These are phyloP conservation scores for Petrocephalus schoutedeni DNA, from an alignment of 2,797 vertebrate genomes.

Conservation along the genomic window DNA sequence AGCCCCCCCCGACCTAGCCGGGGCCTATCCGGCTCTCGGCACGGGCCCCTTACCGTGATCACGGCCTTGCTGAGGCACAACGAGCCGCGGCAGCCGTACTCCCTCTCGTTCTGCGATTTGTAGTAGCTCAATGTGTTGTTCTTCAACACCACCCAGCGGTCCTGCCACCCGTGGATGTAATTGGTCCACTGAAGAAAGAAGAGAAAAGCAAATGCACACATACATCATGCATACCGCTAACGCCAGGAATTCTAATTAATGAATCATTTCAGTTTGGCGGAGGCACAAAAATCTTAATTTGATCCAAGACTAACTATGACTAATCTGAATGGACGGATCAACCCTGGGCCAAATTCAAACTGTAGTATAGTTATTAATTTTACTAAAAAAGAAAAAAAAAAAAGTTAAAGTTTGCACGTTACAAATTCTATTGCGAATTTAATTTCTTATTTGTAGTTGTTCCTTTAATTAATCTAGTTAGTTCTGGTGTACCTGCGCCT, in stretches of 20 bases:
- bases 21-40: not conserved
- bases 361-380: not conserved
- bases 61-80: constrained; percentile 94
- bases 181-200: constrained; percentile 84
- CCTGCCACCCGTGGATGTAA: constrained; percentile 98
- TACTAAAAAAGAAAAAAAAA: not conserved
- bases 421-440: not conserved
- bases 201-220: not conserved
- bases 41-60: constrained; percentile 70
- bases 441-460: not conserved
- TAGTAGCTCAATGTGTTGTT: constrained; percentile 93
- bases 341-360: not conserved
- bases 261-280: not conserved
- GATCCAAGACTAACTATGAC: not conserved
- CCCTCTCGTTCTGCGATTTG: constrained; percentile 93
- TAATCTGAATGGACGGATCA: not conserved
- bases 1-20: not conserved
- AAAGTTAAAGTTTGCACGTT: not conserved
- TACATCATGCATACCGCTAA: not conserved
- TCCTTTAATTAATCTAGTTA: not conserved
- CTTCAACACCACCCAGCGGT: constrained; percentile 93
- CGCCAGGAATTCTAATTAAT: not conserved
- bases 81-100: constrained; percentile 91
- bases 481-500: not conserved
- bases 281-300: not conserved